Percentiles rank a stretch among this genome's conserved stretches.
These are phyloP conservation scores for Chrysodeixis includens DNA, from an alignment of 2,888 invertebrate genomes.

Conservation along the genomic window DNA sequence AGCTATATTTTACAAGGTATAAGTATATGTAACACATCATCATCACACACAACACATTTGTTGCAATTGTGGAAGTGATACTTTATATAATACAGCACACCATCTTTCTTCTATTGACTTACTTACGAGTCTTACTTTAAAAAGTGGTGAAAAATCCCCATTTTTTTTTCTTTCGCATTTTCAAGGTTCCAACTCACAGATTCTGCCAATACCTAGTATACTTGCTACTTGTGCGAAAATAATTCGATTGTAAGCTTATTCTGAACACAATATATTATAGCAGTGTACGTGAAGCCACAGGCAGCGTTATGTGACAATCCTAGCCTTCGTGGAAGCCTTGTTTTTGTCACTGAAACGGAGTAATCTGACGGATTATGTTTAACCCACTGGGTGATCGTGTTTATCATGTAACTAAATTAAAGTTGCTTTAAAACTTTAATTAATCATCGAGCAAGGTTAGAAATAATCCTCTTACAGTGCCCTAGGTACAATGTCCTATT, in stretches of 20 bases:
- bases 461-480: not conserved
- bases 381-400: not conserved
- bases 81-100: too few relatives aligned
- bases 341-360: conserved; percentile 30
- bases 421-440: not conserved
- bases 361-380: conserved; percentile 14
- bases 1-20: too few relatives aligned
- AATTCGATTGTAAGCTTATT: conserved; percentile 1
- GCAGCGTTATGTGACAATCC: conserved; percentile 21
- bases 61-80: too few relatives aligned
- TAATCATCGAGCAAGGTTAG: not conserved
- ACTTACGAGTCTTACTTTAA: too few relatives aligned
- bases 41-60: too few relatives aligned
- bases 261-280: conserved; percentile 4
- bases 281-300: conserved; percentile 23
- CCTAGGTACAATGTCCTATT: too few relatives aligned
- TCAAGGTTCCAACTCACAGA: too few relatives aligned
- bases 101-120: too few relatives aligned
- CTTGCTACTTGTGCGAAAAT: not conserved
- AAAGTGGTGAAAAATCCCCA: too few relatives aligned
- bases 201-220: not conserved
- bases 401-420: conserved; percentile 13
- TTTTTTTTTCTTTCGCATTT: too few relatives aligned
- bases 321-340: conserved; percentile 19
- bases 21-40: too few relatives aligned